These are phyloP conservation scores for Rhyacophila brunnea DNA, from an alignment of 1,140 invertebrate species.

Conservation along the genomic window DNA sequence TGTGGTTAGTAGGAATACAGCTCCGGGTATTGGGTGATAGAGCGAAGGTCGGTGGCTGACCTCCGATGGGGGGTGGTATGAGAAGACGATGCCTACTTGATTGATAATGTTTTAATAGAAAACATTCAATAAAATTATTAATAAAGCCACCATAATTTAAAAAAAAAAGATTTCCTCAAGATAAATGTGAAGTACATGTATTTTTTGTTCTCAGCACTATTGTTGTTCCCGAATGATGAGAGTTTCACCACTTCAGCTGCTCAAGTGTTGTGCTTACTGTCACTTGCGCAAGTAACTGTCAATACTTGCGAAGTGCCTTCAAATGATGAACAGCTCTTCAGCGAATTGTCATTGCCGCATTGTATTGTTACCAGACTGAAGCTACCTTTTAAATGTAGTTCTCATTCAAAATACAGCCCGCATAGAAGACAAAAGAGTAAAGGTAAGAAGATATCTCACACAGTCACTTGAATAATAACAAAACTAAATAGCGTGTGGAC, in stretches of 20 bases:
- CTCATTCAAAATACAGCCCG: slow-evolving; percentile 51
- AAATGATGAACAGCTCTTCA: slow-evolving; percentile 3
- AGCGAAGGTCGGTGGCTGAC: no score
- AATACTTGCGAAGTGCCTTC: slow-evolving; percentile 9
- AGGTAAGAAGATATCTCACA: slow-evolving; percentile 41
- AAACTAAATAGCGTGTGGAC: no score
- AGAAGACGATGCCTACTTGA: no score
- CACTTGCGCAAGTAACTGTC: slow-evolving; percentile 22
- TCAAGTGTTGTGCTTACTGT: slow-evolving; percentile 24
- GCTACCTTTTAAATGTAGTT: slow-evolving; percentile 50
- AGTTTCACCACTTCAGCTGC: slow-evolving; percentile 20
- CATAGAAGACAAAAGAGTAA: slow-evolving; percentile 41
- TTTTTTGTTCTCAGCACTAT: slow-evolving; percentile 48
- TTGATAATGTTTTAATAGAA: no score
- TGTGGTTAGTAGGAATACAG: no score
- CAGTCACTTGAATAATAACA: no score
- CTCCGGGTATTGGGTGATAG: no score
- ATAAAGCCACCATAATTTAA: no score
- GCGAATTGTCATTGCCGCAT: slow-evolving; percentile 52
- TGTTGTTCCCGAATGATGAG: slow-evolving; percentile 55
- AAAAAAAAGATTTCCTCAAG: no score
- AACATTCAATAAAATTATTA: no score
- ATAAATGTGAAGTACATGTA: no score
- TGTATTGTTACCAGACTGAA: slow-evolving; percentile 46
- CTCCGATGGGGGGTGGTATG: no score